Evolutionary conservation across 2,113 vertebrate genomes (phyloP), one percentile per base, ranked within the genome.

Genomic region (Pelmatolapia mariae): DNA sequence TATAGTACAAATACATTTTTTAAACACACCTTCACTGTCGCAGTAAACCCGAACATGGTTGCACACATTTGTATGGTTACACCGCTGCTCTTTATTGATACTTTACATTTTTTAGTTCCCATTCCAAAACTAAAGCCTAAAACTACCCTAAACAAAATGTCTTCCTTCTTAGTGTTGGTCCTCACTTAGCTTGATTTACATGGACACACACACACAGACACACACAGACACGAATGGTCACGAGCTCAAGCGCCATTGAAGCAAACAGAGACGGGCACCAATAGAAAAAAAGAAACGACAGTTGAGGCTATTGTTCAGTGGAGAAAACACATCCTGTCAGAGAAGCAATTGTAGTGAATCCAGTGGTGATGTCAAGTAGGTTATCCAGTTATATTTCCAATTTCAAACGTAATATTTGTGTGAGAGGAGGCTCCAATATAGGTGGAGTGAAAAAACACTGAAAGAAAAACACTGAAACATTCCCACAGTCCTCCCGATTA

Each of bases 251-350:
- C 87, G 68, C 85, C 71, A 79, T 81, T 66, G 56, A 89, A 89
- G 88, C 93, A 89, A 90, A 91, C 90, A 87, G 90, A 90, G 93
- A 94, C 22, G 83, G 82, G 91, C 92, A 92, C 95, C 80, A 43
- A 87, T 8, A 19, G 26, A 79, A 83, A 53, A 87, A 81, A 86
- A 43, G 71, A 85, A 36, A 52, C 56, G 73, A 96, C 93, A 95
- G 94, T 82, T 29, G 76, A 79, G 45, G 79, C 85, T 47, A 84
- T 95, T 95, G 94, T 96, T 87, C 80, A n/a, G 47, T 47, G 31
- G 38, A 53, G 82, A 78, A 71, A 91, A 92, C 76, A 79, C 86
- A 92, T 86, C 83, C 85, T 89, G 40, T 86, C 66, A 93, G 78
- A 93, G 80, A 82, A 71, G 33, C 82, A 52, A 88, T 8, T 81